Evolutionary conservation across 2,888 invertebrate genomes (phyloP), one percentile per base, ranked within the genome.

Genomic region (Labia minor): DNA sequence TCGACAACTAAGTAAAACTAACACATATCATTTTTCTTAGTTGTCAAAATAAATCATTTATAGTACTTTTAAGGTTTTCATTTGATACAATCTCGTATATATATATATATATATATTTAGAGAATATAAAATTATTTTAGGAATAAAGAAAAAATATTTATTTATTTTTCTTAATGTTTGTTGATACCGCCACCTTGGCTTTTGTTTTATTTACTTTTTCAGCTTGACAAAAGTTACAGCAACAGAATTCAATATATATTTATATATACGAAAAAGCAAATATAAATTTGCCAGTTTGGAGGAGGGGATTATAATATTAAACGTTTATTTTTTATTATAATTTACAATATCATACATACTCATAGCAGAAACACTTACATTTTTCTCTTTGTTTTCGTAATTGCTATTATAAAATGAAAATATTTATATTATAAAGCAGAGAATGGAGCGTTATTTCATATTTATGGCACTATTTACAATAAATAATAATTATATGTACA

Each of bases 121-220:
- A n/a, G n/a, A n/a, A n/a, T n/a, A n/a, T n/a, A n/a, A n/a, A n/a
- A n/a, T n/a, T n/a, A n/a, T n/a, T n/a, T n/a, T n/a, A n/a, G n/a
- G n/a, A n/a, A n/a, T n/a, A n/a, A n/a, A n/a, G n/a, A n/a, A n/a
- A n/a, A n/a, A n/a, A n/a, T n/a, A n/a, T n/a, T n/a, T n/a, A n/a
- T n/a, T n/a, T n/a, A n/a, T n/a, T n/a, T n/a, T n/a, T n/a, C n/a
- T n/a, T 8, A 26, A 14, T 49, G 3, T 49, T 49, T 49, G 49
- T 49, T 49, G 49, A n/a, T 14, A 49, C 49, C 49, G 49, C 49
- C 49, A 49, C 49, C 49, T 49, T 49, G 49, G 49, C 49, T 49
- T 49, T 49, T 49, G 14, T n/a, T 49, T 49, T 49, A 49, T 49
- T 49, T 49, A n/a, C 16, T 49, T 49, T 49, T 11, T 49, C 49